Percentiles rank a stretch among this genome's conserved stretches.
Conservation (phyloP, 2,888 invertebrate species). For the Drosophila lacicola region DNA sequence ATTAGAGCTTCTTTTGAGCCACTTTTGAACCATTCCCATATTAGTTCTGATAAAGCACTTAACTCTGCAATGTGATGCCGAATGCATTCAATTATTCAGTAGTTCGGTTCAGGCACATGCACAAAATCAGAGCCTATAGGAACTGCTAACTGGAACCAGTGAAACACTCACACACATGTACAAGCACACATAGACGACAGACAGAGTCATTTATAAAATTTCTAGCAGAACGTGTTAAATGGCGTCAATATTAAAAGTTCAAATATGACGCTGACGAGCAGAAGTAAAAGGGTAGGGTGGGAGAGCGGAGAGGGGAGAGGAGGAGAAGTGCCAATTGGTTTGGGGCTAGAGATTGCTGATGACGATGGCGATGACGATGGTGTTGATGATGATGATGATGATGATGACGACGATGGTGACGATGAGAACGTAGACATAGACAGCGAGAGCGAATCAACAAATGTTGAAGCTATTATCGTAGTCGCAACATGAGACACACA, state of each 20-base stretch:
- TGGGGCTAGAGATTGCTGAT: conserved; percentile 14
- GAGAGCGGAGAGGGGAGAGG: neutral
- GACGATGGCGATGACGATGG: conserved; percentile 25
- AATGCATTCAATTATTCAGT: conserved; percentile 52
- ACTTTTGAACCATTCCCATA: neutral
- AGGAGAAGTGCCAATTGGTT: neutral
- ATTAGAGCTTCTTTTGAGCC: neutral
- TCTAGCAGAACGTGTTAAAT: conserved; percentile 77
- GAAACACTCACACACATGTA: neutral
- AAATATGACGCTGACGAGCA: conserved; percentile 76
- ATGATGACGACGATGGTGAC: conserved; percentile 2
- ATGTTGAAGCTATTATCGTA: conserved; percentile 78
- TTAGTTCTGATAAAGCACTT: conserved; percentile 2
- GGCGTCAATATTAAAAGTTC: conserved; percentile 81
- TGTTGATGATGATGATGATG: conserved; percentile 23
- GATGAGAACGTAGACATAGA: conserved; percentile 52
- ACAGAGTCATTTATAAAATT: conserved; percentile 80
- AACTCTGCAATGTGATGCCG: conserved; percentile 16
- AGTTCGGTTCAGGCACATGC: conserved; percentile 23
- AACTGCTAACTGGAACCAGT: conserved; percentile 6
- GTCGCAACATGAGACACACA: conserved; percentile 69
- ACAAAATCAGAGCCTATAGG: conserved; percentile 40
- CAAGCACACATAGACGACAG: conserved; percentile 41
- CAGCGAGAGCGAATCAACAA: conserved; percentile 65
- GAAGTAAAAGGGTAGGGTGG: conserved; percentile 9